Evolutionary conservation across 2,797 vertebrate species (phyloP).

Genomic region (Discoglossus pictus): DNA sequence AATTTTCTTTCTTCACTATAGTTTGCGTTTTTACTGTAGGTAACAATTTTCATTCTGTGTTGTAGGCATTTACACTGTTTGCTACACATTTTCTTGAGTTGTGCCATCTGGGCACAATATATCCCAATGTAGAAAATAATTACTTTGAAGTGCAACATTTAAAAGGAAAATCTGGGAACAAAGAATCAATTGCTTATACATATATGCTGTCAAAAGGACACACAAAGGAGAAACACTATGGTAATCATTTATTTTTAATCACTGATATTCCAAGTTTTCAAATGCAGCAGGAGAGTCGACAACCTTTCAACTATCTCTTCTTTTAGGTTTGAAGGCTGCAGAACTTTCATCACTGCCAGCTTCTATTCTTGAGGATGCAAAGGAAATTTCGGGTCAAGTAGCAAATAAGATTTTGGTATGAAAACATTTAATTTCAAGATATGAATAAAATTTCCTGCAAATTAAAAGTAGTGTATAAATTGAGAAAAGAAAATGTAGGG

Average conservation of each 20-base stretch:
- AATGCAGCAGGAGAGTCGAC: too few species aligned
- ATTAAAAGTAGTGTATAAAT: too few species aligned
- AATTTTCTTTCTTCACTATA: too few species aligned
- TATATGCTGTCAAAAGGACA: slow-evolving; percentile 84
- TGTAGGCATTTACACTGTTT: slow-evolving; percentile 92
- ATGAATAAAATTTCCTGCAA: too few species aligned
- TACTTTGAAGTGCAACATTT: slow-evolving; percentile 93
- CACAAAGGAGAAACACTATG: slow-evolving; percentile 90
- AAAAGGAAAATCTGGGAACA: slow-evolving; percentile 68
- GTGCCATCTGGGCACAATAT: slow-evolving; percentile 85
- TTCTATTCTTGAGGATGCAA: slow-evolving; percentile 82
- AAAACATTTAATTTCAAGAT: slow-evolving; percentile 20
- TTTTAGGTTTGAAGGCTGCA: slow-evolving; percentile 88
- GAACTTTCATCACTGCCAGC: slow-evolving; percentile 85
- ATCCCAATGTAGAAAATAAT: slow-evolving; percentile 92
- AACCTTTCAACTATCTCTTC: slow-evolving; percentile 41
- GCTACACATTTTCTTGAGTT: slow-evolving; percentile 95
- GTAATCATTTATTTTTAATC: slow-evolving; percentile 63
- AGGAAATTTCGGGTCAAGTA: slow-evolving; percentile 76
- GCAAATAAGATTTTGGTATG: slow-evolving; percentile 84
- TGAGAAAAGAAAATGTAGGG: too few species aligned
- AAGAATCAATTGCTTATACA: slow-evolving; percentile 84
- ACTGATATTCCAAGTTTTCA: neutral
- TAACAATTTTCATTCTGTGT: slow-evolving; percentile 19
- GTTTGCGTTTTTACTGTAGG: too few species aligned